A percentile compares a stretch with the other conserved stretches of the same genome.
phyloP scores from a whole-genome alignment of 2,888 invertebrate species.

The Agriopis leucophaearia region DNA sequence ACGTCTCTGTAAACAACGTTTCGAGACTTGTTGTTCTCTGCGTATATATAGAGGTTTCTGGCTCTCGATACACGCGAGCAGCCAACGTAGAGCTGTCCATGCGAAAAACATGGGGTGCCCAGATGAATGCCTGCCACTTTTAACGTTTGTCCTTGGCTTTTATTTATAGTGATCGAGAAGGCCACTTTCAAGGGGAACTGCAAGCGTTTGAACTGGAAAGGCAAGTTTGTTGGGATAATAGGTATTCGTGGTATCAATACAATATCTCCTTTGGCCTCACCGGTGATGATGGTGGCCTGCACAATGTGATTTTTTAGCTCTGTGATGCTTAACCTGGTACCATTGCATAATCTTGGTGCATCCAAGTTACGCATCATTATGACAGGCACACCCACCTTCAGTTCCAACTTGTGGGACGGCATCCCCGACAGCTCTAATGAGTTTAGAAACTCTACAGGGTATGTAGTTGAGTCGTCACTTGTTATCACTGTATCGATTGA shows the following conservation, averaged over 20 bases:
- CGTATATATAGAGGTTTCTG: not conserved
- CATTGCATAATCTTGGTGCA: not conserved
- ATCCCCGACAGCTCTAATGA: not conserved
- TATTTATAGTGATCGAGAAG: constrained; percentile 43
- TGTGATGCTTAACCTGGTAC: not conserved
- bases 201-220: constrained; percentile 48
- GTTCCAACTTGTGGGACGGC: not conserved
- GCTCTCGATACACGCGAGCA: not conserved
- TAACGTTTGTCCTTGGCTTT: constrained; percentile 20
- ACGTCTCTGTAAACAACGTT: not conserved
- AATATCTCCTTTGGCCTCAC: constrained; percentile 47
- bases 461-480: not conserved
- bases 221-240: constrained; percentile 50
- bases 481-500: too few relatives aligned
- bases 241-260: constrained; percentile 52
- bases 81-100: not conserved
- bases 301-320: constrained; percentile 33
- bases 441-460: not conserved
- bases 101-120: not conserved
- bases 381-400: not conserved
- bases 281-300: constrained; percentile 49
- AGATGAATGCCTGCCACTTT: constrained; percentile 39
- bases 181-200: constrained; percentile 48
- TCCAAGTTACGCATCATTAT: not conserved
- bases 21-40: not conserved